These are phyloP conservation scores for Drosophila flavopinicola DNA, from an alignment of 2,888 invertebrate genomes.

Conservation along the genomic window DNA sequence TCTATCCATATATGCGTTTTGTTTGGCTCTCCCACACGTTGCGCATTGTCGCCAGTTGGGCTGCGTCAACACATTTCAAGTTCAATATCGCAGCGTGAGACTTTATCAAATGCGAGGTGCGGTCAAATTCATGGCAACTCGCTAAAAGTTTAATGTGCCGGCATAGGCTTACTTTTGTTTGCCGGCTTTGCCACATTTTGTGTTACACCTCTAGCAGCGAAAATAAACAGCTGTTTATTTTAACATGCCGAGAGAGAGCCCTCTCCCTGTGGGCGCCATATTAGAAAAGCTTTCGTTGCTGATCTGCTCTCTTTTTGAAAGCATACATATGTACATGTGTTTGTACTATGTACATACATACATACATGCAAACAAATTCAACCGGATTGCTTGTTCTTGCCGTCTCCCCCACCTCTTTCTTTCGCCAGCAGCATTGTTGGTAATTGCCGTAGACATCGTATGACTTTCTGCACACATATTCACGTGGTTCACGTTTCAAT, in stretches of 20 bases:
- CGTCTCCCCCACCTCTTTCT: constrained; percentile 22
- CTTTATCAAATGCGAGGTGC: constrained; percentile 17
- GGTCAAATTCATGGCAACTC: constrained; percentile 13
- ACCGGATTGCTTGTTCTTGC: constrained; percentile 36
- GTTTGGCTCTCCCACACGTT: constrained; percentile 13
- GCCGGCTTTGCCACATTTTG: constrained; percentile 44
- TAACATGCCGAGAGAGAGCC: constrained; percentile 3
- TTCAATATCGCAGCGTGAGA: constrained; percentile 65
- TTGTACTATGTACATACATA: background rate
- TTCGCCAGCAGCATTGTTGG: constrained; percentile 14
- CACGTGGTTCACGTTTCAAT: constrained; percentile 55
- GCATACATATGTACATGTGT: constrained; percentile 1
- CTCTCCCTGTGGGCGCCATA: constrained; percentile 24
- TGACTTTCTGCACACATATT: constrained; percentile 66
- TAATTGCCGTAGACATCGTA: constrained; percentile 60
- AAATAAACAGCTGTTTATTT: constrained; percentile 52
- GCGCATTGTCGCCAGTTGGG: constrained; percentile 20
- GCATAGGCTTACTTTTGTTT: constrained; percentile 25
- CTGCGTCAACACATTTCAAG: constrained; percentile 57
- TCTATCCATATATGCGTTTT: too few relatives aligned
- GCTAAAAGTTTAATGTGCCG: constrained; percentile 31
- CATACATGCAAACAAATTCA: constrained; percentile 22
- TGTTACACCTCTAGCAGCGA: constrained; percentile 1
- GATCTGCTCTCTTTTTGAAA: constrained; percentile 42
- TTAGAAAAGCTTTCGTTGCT: constrained; percentile 39